Base-by-base conservation (phyloP, 1,140 invertebrate genomes). In the Lepidurus couesii region DNA sequence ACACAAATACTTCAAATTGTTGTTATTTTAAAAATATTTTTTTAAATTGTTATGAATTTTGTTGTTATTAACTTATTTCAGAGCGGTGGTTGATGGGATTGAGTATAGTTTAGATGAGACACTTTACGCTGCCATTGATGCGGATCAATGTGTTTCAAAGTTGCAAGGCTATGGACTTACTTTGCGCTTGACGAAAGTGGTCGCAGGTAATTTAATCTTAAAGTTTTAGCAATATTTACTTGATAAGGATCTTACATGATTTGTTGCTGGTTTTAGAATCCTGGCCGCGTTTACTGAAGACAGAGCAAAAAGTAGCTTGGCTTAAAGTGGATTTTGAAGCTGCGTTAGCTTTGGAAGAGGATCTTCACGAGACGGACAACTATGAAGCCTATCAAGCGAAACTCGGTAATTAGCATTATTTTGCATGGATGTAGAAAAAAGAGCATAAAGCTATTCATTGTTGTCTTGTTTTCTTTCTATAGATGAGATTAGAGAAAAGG, bases 291-390 rank as follows among this genome's bases (percentile, higher is more conserved):
- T 65, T 65, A 21, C 53, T 65, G 6, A 21, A 65, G 21, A 16
- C 53, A 1, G 53, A 65, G 16, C 16, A 7, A 16, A 65, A 65
- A 7, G 13, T 65, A 1, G 3, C 53, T 0, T 65, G 53, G 53
- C 53, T 65, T 7, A 65, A 65, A 65, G 53, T 7, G 9, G 53
- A 65, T 65, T 65, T 65, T 65, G 53, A 65, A n/a, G 53, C 53
- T 65, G 53, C 16, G 16, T 65, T 7, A 13, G 13, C 21, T 65
- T n/a, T 65, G 53, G 53, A 65, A 65, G n/a, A 65, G n/a, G 53
- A 65, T 9, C 53, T 21, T 7, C 16, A 65, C 13, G 53, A 65
- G 13, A 4, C 7, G 2, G 16, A n/a, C 53, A 65, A 21, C 53
- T 65, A n/a, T n/a, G 53, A 65, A 65, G 53, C 16, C 6, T 34